Evolutionary conservation across 2,888 invertebrate species (phyloP).

Genomic region (Saturnia japonica): DNA sequence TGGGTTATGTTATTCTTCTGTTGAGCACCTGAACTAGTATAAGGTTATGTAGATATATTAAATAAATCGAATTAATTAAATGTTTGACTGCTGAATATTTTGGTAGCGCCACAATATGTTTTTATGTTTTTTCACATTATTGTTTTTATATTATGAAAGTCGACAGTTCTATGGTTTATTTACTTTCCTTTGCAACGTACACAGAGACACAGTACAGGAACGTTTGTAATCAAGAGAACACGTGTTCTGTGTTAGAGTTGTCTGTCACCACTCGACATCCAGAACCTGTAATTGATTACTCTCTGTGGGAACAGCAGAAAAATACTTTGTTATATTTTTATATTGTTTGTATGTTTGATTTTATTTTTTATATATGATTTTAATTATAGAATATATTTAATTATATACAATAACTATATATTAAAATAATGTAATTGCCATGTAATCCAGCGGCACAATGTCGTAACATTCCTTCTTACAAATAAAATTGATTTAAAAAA

Average conservation of each 20-base stretch:
- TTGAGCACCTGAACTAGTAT: not conserved
- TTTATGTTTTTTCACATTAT: not conserved
- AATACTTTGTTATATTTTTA: slow-evolving; percentile 3
- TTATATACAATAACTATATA: not conserved
- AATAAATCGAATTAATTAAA: not conserved
- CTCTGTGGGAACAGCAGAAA: not conserved
- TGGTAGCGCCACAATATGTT: not conserved
- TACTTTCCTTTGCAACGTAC: not conserved
- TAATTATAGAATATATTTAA: not conserved
- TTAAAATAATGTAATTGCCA: not conserved
- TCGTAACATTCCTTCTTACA: not conserved
- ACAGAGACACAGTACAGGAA: not conserved
- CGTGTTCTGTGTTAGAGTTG: not conserved
- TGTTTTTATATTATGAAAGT: not conserved
- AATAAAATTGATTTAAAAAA: not conserved
- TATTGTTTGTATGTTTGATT: not conserved
- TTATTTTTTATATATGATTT: not conserved
- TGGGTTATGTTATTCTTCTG: not conserved
- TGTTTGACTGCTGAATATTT: not conserved
- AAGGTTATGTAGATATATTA: not conserved
- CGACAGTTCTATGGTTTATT: not conserved
- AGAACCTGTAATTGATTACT: not conserved
- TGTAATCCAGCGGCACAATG: not conserved
- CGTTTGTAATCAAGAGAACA: not conserved
- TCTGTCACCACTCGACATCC: slow-evolving; percentile 4